Conservation (phyloP, 1,140 invertebrate species). For the Macrocentrus cingulum region DNA sequence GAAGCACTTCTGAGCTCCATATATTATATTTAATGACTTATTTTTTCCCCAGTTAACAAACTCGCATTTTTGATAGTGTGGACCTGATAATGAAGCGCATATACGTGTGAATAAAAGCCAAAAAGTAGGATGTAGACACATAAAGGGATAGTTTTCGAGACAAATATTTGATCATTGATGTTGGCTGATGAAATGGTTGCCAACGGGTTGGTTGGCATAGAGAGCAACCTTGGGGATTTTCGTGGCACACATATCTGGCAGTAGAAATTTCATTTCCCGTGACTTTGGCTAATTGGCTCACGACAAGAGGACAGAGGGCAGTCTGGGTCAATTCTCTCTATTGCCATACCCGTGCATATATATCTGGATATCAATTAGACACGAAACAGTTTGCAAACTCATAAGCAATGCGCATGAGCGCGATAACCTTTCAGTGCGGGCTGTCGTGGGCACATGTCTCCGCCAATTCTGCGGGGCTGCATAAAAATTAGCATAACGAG, state of each 20-base stretch:
- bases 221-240: conserved; percentile 1
- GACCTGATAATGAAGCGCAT: no score
- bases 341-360: not conserved
- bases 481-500: conserved; percentile 29
- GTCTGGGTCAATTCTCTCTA: not conserved
- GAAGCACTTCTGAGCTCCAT: no score
- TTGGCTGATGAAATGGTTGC: not conserved
- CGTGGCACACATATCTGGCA: not conserved
- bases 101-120: no score
- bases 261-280: conserved; percentile 10
- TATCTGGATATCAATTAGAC: not conserved
- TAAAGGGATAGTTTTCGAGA: conserved; percentile 2
- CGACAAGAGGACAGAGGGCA: not conserved
- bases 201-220: not conserved
- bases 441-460: conserved; percentile 22
- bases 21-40: no score
- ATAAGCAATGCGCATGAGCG: not conserved
- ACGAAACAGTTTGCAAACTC: not conserved
- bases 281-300: conserved; percentile 11
- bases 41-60: no score
- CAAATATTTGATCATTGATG: not conserved
- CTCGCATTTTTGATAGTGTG: no score
- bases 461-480: conserved; percentile 19
- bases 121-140: not conserved
- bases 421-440: conserved; percentile 14